Evolutionary conservation across 1,140 invertebrate genomes (phyloP).

Genomic region (Caerostris darwini): DNA sequence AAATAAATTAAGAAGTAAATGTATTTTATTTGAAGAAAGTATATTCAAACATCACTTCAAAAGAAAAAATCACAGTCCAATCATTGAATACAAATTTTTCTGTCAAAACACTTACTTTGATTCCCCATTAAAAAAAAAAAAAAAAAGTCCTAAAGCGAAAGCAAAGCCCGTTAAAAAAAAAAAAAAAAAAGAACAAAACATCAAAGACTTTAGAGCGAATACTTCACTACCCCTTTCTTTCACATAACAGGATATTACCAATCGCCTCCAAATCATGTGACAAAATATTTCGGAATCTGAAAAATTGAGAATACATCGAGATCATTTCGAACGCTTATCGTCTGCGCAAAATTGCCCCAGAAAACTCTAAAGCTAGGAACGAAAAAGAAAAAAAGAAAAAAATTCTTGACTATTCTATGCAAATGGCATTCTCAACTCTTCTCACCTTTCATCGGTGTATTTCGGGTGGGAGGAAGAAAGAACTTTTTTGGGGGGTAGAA

Average conservation of each 20-base stretch:
- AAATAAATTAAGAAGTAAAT: too few relatives aligned
- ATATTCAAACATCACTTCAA: too few relatives aligned
- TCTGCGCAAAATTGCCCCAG: slow-evolving; percentile 49
- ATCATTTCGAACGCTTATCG: slow-evolving; percentile 67
- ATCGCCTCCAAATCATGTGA: slow-evolving; percentile 38
- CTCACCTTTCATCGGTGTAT: slow-evolving; percentile 60
- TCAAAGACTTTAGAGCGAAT: not conserved
- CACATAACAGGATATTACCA: slow-evolving; percentile 20
- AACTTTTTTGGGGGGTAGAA: slow-evolving; percentile 51
- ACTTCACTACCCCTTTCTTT: not conserved
- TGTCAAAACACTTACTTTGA: not conserved
- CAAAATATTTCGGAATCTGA: slow-evolving; percentile 70
- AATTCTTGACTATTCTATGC: slow-evolving; percentile 57
- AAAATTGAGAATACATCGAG: slow-evolving; percentile 42
- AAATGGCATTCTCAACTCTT: slow-evolving; percentile 47
- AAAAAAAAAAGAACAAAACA: too few relatives aligned
- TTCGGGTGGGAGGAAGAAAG: slow-evolving; percentile 1
- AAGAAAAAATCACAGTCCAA: too few relatives aligned
- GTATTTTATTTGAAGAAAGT: too few relatives aligned
- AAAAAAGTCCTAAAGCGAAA: not conserved
- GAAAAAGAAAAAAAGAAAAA: slow-evolving; percentile 2
- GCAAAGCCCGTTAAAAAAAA: not conserved
- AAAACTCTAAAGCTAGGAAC: slow-evolving; percentile 34
- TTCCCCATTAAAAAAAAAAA: not conserved
- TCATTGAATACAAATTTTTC: too few relatives aligned